Base-by-base conservation (phyloP, 1,140 invertebrate genomes). In the Plodia interpunctella region DNA sequence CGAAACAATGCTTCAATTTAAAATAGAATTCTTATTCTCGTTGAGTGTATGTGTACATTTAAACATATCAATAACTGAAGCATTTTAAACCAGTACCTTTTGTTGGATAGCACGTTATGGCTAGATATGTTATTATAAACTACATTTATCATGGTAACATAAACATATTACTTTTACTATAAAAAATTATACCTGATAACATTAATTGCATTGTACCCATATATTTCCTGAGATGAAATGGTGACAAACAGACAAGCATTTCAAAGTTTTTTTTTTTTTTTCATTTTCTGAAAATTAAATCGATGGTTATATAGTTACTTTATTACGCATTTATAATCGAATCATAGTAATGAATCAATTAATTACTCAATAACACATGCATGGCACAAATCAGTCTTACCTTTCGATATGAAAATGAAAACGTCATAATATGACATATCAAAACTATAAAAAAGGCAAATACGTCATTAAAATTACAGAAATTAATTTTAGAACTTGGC, bases 381-480 rank as follows among this genome's bases (percentile, higher is more conserved):
- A 65, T 65, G 63, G 63, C 63, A 65, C 63, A 54, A 15, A 50
- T 65, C 58, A 65, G 63, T 65, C 63, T 65, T 60, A 38, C 49
- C 57, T 60, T 59, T 53, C 20, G 21, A 25, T 53, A 53, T 21
- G 10, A 11, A 13, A 53, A 20, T 53, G 35, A 11, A 2, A 38
- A 38, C 13, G 35, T 11, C 35, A 38, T 8, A 9, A 28, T 28
- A 28, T 28, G 30, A 32, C 30, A 32, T 11, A 9, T 32, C 30
- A 32, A 32, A 32, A 11, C 30, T 54, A 70, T 44, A 61, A 49
- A 21, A 53, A 49, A 54, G 62, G 55, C 53, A 17, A 38, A 55
- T 55, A 35, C 32, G 28, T 30, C 28, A 32, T 18, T 17, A 57
- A 57, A 44, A 57, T 60, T n/a, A 51, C 54, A 61, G 53, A 56